Evolutionary conservation across 2,888 invertebrate species (phyloP).

Genomic region (Lymantria dispar): DNA sequence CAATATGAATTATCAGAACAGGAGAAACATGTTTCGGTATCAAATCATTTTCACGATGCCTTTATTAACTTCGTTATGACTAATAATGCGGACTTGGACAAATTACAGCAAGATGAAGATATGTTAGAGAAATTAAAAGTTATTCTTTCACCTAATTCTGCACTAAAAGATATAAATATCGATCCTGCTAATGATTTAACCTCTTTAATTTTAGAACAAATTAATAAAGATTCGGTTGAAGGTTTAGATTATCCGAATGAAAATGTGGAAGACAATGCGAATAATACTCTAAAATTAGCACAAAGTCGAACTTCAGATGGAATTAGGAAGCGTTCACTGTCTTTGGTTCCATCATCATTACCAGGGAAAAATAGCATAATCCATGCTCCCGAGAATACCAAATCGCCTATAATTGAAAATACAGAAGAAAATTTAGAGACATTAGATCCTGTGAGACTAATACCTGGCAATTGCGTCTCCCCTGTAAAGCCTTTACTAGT

Average conservation of each 20-base stretch:
- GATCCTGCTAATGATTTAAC: no score
- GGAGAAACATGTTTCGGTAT: neutral
- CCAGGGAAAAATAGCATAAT: neutral
- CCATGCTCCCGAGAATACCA: neutral
- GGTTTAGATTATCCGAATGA: neutral
- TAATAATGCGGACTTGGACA: no score
- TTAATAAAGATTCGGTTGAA: neutral
- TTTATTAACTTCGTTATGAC: neutral
- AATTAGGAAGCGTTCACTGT: slow-evolving; percentile 1
- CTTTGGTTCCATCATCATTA: slow-evolving; percentile 1
- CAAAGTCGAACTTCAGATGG: neutral
- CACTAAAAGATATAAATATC: no score
- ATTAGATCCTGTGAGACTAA: neutral
- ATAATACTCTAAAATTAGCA: neutral
- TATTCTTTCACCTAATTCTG: no score
- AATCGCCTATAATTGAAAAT: neutral
- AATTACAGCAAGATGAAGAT: no score
- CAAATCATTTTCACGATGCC: neutral
- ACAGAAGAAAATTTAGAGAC: neutral
- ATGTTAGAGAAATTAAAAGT: no score
- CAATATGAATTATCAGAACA: neutral
- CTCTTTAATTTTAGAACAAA: neutral
- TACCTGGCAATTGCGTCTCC: neutral
- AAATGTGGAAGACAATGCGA: neutral
- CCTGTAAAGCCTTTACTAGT: neutral